Evolutionary conservation across 53 echinoderm and acorn worm genomes (phyloP).

Genomic region (Stichopus horrens): DNA sequence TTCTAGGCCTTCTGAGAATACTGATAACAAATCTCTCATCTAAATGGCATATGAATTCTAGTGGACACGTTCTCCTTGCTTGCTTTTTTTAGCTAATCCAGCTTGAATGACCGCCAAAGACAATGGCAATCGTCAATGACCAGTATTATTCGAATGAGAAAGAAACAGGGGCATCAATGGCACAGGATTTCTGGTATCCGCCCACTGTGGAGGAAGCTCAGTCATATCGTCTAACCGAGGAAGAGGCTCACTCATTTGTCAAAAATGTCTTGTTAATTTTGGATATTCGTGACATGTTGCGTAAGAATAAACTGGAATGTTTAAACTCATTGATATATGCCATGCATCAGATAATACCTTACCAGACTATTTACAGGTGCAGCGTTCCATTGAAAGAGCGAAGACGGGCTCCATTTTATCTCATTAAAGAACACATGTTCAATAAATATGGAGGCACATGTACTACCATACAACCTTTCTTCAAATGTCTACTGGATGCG

Average conservation of each 20-base stretch:
- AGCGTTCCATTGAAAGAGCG: background rate
- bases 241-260: background rate
- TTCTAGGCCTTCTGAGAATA: too few relatives aligned
- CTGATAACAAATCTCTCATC: too few relatives aligned
- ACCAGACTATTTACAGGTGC: background rate
- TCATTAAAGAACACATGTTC: background rate
- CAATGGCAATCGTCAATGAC: too few relatives aligned
- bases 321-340: slow-evolving; percentile 11
- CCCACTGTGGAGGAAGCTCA: background rate
- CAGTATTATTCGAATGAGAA: too few relatives aligned
- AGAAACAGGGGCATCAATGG: too few relatives aligned
- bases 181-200: too few relatives aligned
- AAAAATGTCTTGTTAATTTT: background rate
- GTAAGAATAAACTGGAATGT: background rate
- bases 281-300: background rate
- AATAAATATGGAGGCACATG: background rate
- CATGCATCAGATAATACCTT: background rate
- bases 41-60: too few relatives aligned
- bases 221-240: background rate
- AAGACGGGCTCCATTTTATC: background rate
- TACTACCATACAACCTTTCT: background rate
- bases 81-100: too few relatives aligned
- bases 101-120: too few relatives aligned
- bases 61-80: too few relatives aligned
- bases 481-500: background rate